Conservation (phyloP, 2,113 vertebrate species). For the Tauraco erythrolophus region DNA sequence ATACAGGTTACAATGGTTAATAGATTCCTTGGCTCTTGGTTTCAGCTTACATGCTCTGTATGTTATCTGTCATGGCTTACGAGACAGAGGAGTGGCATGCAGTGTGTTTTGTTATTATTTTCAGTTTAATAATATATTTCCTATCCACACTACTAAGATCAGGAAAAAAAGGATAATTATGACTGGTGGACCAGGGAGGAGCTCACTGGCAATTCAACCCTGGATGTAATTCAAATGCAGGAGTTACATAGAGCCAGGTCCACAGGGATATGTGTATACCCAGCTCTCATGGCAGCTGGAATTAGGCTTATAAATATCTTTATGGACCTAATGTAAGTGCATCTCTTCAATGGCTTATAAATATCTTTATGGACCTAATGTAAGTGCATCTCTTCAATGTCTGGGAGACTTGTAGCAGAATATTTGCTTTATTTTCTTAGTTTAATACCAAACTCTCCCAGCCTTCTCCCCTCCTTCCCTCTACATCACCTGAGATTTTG, state of each 20-base stretch:
- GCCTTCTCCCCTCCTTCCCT: neutral
- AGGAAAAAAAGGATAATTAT: neutral
- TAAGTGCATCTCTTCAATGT: neutral
- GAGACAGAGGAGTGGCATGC: neutral
- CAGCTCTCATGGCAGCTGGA: neutral
- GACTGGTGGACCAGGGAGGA: neutral
- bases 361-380: neutral
- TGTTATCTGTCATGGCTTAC: neutral
- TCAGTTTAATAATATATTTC: neutral
- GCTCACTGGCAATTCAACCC: neutral
- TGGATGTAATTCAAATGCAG: neutral
- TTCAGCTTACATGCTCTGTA: neutral
- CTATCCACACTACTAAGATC: neutral
- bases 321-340: neutral
- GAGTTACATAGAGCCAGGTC: neutral
- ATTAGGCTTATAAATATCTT: neutral
- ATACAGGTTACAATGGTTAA: neutral
- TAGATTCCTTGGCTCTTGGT: neutral
- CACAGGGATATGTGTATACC: neutral
- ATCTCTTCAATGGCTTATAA: neutral
- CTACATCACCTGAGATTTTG: neutral
- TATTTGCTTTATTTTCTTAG: neutral
- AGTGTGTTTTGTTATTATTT: neutral
- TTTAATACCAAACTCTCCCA: neutral
- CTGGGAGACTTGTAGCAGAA: neutral